phyloP scores from a whole-genome alignment of 2,888 invertebrate species.

The Bombylius major region DNA sequence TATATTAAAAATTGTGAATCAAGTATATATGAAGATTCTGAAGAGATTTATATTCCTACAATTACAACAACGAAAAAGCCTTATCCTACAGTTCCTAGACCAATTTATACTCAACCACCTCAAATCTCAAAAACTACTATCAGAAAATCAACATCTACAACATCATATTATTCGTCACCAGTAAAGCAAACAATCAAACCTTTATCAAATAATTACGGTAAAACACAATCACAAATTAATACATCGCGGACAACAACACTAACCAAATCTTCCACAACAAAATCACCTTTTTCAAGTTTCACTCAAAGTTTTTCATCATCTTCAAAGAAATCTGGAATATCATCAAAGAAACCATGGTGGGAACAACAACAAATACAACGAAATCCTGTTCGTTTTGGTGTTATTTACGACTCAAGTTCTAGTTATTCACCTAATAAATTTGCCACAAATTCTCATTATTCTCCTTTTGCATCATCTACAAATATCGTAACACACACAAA shows the following conservation, averaged over 20 bases:
- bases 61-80: background rate
- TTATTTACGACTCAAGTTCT: too few species aligned
- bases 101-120: background rate
- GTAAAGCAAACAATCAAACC: background rate
- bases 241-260: background rate
- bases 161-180: background rate
- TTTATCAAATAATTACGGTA: background rate
- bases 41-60: background rate
- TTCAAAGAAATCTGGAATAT: too few species aligned
- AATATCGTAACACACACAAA: too few species aligned
- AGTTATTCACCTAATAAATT: too few species aligned
- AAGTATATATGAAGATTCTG: background rate
- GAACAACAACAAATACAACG: too few species aligned
- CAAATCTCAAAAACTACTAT: background rate
- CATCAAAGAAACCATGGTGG: too few species aligned
- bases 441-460: too few species aligned
- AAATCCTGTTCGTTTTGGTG: too few species aligned
- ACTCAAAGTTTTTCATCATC: too few species aligned
- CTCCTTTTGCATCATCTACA: too few species aligned
- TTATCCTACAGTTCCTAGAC: background rate
- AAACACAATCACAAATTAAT: background rate
- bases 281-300: too few species aligned
- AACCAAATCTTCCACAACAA: too few species aligned
- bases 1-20: slow-evolving; percentile 40
- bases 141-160: background rate